Evolutionary conservation across 2,888 invertebrate genomes (phyloP).

Genomic region (Anaspis maculata): DNA sequence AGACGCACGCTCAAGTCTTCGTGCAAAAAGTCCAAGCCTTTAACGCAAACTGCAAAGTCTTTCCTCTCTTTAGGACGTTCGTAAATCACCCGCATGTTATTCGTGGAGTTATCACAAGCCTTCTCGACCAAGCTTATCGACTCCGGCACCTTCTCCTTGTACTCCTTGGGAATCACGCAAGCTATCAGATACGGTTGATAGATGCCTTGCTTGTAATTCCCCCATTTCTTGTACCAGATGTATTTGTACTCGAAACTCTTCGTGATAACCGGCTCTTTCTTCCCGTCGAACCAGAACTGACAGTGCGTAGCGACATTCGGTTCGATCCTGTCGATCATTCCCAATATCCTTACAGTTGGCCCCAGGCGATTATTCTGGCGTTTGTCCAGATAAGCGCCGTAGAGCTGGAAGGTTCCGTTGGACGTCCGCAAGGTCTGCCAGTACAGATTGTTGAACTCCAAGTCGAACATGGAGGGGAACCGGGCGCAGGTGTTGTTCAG

Average conservation of each 20-base stretch:
- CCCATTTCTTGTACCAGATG: constrained; percentile 92
- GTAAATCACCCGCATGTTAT: constrained; percentile 75
- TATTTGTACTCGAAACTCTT: constrained; percentile 86
- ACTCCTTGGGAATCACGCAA: constrained; percentile 74
- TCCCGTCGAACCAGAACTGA: constrained; percentile 84
- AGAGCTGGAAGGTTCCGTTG: constrained; percentile 85
- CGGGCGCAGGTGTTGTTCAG: constrained; percentile 71
- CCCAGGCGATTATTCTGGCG: constrained; percentile 70
- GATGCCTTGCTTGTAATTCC: constrained; percentile 83
- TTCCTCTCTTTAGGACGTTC: constrained; percentile 64
- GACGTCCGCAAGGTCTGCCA: constrained; percentile 80
- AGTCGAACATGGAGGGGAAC: constrained; percentile 81
- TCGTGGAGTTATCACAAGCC: constrained; percentile 77
- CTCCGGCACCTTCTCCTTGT: constrained; percentile 64
- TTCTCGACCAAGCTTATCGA: constrained; percentile 80
- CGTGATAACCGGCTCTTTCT: constrained; percentile 71
- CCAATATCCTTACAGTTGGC: constrained; percentile 72
- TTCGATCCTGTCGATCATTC: constrained; percentile 82
- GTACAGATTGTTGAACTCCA: constrained; percentile 88
- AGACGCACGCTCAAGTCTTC: constrained; percentile 83
- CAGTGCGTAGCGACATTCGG: constrained; percentile 76
- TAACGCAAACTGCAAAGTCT: constrained; percentile 87
- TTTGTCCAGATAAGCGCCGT: constrained; percentile 83
- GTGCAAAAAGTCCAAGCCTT: constrained; percentile 87
- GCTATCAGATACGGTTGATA: constrained; percentile 87